Conservation (phyloP, 2,888 invertebrate genomes). For the Pseudoips prasinana region DNA sequence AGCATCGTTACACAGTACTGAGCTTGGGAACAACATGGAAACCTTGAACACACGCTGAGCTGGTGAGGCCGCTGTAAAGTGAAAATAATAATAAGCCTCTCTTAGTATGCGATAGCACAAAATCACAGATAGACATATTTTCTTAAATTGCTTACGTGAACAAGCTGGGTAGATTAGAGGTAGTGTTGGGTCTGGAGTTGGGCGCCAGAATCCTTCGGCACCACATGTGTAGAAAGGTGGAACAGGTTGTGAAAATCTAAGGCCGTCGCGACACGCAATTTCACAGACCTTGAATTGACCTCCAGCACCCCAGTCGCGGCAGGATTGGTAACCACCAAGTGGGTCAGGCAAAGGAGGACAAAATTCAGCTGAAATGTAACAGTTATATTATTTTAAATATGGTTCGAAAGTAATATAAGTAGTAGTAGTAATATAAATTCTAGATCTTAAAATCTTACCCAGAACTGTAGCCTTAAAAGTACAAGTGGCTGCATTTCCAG, state of each 20-base stretch:
- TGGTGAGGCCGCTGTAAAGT: conserved; percentile 87
- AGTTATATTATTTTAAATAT: too few relatives aligned
- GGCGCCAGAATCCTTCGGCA: conserved; percentile 99
- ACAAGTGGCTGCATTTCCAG: conserved; percentile 95
- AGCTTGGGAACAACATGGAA: conserved; percentile 96
- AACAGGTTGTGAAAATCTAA: conserved; percentile 95
- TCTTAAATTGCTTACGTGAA: conserved; percentile 84
- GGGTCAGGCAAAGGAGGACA: conserved; percentile 95
- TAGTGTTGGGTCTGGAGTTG: conserved; percentile 89
- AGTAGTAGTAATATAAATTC: too few relatives aligned
- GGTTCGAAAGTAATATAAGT: too few relatives aligned
- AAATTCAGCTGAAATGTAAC: conserved; percentile 87
- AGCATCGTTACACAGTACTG: conserved; percentile 97
- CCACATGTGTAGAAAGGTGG: conserved; percentile 98
- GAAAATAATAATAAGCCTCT: background rate
- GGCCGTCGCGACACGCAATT: conserved; percentile 92
- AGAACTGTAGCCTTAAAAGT: conserved; percentile 95
- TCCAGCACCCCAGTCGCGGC: conserved; percentile 98
- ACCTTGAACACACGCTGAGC: conserved; percentile 98
- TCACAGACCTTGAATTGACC: conserved; percentile 98
- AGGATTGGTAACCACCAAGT: conserved; percentile 94
- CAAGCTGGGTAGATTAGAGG: conserved; percentile 95
- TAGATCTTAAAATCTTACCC: conserved; percentile 80
- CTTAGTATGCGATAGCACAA: background rate
- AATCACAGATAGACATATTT: background rate